Conservation (phyloP, 2,113 vertebrate genomes). For the Tachycineta bicolor region DNA sequence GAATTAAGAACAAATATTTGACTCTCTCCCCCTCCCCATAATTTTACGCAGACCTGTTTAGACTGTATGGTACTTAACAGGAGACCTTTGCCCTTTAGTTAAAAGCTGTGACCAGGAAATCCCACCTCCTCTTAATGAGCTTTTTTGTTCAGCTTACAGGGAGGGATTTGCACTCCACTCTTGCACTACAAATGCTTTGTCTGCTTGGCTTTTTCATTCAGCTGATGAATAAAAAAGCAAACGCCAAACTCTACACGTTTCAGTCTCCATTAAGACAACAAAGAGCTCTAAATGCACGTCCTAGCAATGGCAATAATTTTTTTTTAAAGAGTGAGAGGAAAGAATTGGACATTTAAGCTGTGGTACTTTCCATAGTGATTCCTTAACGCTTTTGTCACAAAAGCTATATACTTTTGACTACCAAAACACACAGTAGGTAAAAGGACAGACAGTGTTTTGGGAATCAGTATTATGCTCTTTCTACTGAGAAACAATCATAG, state of each 20-base stretch:
- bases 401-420: neutral
- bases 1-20: constrained; percentile 78
- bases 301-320: constrained; percentile 32
- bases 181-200: constrained; percentile 73
- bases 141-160: constrained; percentile 73
- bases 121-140: constrained; percentile 77
- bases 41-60: constrained; percentile 75
- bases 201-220: constrained; percentile 66
- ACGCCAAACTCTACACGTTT: constrained; percentile 63
- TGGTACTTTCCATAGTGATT: neutral
- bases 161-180: constrained; percentile 64
- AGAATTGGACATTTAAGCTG: constrained; percentile 22
- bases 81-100: constrained; percentile 77
- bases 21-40: constrained; percentile 27
- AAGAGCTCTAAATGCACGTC: constrained; percentile 64
- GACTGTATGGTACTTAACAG: constrained; percentile 75
- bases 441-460: constrained; percentile 13
- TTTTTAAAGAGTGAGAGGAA: neutral
- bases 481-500: neutral
- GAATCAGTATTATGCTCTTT: constrained; percentile 15
- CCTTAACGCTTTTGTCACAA: neutral
- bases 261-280: constrained; percentile 76
- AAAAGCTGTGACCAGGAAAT: constrained; percentile 79
- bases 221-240: constrained; percentile 73
- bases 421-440: neutral